Conservation (phyloP, 1,140 invertebrate genomes). For the Meloidogyne chitwoodi region DNA sequence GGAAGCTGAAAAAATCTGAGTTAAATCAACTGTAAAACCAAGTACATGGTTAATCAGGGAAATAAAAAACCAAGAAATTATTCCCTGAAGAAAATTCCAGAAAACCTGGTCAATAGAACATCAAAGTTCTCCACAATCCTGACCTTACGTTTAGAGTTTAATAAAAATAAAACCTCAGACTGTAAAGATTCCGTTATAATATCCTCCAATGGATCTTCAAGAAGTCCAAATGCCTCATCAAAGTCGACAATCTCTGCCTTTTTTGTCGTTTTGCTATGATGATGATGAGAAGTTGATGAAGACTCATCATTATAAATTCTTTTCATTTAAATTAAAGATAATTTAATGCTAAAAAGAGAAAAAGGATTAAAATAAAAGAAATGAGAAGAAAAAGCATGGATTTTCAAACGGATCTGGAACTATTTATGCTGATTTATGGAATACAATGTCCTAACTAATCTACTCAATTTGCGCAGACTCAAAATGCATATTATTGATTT, state of each 20-base stretch:
- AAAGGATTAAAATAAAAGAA: too few relatives aligned
- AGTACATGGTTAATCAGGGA: constrained; percentile 7
- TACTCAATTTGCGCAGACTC: too few relatives aligned
- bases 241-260: constrained; percentile 19
- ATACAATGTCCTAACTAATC: too few relatives aligned
- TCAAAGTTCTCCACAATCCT: not conserved
- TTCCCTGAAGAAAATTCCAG: too few relatives aligned
- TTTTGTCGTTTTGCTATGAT: not conserved
- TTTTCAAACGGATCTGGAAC: too few relatives aligned
- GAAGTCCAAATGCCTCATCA: constrained; percentile 26
- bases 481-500: too few relatives aligned
- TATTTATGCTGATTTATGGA: too few relatives aligned
- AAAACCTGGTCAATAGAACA: too few relatives aligned
- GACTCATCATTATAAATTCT: not conserved
- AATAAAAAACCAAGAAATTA: too few relatives aligned
- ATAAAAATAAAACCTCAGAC: not conserved
- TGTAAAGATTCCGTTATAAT: not conserved
- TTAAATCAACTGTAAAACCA: too few relatives aligned
- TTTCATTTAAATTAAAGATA: not conserved
- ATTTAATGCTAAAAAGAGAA: too few relatives aligned
- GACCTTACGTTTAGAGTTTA: not conserved
- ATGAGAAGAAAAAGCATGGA: too few relatives aligned
- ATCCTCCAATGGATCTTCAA: constrained; percentile 25
- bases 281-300: not conserved
- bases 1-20: not conserved